phyloP scores from a whole-genome alignment of 1,140 invertebrate genomes.

The Pemphigus obesinymphae region DNA sequence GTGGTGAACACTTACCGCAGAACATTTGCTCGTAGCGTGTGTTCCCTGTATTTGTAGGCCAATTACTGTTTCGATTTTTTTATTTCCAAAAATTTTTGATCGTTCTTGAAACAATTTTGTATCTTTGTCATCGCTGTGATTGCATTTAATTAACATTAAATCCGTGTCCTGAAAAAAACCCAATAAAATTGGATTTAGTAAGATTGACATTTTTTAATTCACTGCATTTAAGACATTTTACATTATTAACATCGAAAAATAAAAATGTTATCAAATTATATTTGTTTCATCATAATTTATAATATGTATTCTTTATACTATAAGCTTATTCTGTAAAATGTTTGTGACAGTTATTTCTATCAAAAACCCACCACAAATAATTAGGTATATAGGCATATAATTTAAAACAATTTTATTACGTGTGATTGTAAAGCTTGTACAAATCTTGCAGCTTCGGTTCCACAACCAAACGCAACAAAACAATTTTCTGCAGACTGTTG shows the following conservation, averaged over 20 bases:
- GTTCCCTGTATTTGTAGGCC: constrained; percentile 8
- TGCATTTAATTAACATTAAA: constrained; percentile 9
- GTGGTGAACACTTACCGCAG: constrained; percentile 5
- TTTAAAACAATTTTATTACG: neutral
- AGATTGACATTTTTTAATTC: too few relatives aligned
- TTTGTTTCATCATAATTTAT: too few relatives aligned
- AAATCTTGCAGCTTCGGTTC: neutral
- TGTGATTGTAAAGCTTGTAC: constrained; percentile 19
- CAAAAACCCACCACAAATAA: too few relatives aligned
- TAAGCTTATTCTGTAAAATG: too few relatives aligned
- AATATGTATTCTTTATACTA: too few relatives aligned
- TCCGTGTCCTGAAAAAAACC: constrained; percentile 5
- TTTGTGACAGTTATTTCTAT: too few relatives aligned
- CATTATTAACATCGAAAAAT: too few relatives aligned
- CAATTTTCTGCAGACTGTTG: neutral
- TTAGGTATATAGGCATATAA: too few relatives aligned
- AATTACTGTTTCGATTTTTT: neutral
- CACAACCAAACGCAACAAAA: constrained; percentile 4
- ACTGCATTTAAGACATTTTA: too few relatives aligned
- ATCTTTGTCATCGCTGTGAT: neutral
- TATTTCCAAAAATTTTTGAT: constrained; percentile 5
- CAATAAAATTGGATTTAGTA: too few relatives aligned
- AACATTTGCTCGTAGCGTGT: constrained; percentile 15
- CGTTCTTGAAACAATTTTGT: constrained; percentile 1
- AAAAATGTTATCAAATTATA: too few relatives aligned